phyloP scores from a whole-genome alignment of 2,888 invertebrate genomes.

The Celastrina argiolus region DNA sequence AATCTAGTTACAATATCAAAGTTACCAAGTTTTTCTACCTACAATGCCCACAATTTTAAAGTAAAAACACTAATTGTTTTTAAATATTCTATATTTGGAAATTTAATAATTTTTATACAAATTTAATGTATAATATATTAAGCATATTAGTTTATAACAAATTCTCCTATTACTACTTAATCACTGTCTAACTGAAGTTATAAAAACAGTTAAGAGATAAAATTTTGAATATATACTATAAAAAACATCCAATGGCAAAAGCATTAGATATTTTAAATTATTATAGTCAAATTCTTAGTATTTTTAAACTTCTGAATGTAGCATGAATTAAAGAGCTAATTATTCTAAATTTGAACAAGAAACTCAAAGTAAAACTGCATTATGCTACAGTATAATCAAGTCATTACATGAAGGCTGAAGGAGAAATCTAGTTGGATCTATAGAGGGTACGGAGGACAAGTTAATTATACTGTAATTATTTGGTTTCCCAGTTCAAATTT shows the following conservation, averaged over 20 bases:
- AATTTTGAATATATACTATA: conserved; percentile 20
- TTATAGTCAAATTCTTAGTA: conserved; percentile 18
- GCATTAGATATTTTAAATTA: conserved; percentile 1
- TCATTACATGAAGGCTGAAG: neutral
- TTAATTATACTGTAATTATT: conserved; percentile 3
- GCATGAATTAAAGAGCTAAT: conserved; percentile 25
- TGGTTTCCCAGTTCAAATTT: conserved; percentile 1
- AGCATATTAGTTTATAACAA: neutral
- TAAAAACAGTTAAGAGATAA: conserved; percentile 12
- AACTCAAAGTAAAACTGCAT: conserved; percentile 1
- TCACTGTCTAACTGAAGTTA: conserved; percentile 15
- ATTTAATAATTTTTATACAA: neutral
- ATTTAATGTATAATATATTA: neutral
- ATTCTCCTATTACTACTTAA: conserved; percentile 12
- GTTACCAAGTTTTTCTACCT: neutral
- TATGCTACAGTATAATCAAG: conserved; percentile 1
- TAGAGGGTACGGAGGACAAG: neutral
- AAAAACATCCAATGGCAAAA: neutral
- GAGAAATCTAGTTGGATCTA: neutral
- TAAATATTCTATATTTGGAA: neutral
- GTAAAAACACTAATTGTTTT: conserved; percentile 1
- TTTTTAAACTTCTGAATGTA: conserved; percentile 33
- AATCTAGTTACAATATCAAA: neutral
- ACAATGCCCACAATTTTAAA: neutral
- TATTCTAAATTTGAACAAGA: conserved; percentile 11